Evolutionary conservation across 2,113 vertebrate species (phyloP).

Genomic region (Pedetes capensis): DNA sequence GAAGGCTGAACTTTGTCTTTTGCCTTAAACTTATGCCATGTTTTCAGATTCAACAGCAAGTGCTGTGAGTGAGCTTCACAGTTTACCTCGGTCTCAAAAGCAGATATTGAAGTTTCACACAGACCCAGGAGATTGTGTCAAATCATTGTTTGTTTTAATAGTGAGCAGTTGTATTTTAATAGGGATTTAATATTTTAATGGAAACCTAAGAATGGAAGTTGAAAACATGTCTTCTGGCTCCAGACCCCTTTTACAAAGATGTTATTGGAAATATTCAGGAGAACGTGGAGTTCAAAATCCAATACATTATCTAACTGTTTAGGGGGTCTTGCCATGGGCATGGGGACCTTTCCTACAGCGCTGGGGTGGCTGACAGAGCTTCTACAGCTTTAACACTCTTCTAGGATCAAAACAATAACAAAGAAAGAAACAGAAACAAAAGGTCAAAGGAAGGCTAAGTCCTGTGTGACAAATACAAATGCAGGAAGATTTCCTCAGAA

Average conservation of each 20-base stretch:
- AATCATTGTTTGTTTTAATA: background rate
- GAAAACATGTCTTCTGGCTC: background rate
- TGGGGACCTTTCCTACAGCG: background rate
- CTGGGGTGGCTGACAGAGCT: background rate
- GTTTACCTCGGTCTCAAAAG: background rate
- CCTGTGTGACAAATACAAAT: background rate
- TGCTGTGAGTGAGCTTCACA: background rate
- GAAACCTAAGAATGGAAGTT: background rate
- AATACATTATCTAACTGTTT: background rate
- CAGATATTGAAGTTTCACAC: no score
- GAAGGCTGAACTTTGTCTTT: background rate
- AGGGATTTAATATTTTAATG: background rate
- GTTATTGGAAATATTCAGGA: background rate
- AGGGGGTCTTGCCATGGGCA: background rate
- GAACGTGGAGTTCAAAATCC: background rate
- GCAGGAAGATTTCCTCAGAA: background rate
- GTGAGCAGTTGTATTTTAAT: background rate
- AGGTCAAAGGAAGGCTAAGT: background rate
- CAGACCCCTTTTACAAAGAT: background rate
- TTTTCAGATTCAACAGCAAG: background rate
- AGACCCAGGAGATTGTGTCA: background rate
- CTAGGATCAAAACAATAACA: background rate
- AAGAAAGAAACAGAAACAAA: background rate
- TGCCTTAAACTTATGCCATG: background rate
- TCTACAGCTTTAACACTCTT: background rate